Conservation (phyloP, 2,797 vertebrate genomes). For the Microhierax caerulescens region DNA sequence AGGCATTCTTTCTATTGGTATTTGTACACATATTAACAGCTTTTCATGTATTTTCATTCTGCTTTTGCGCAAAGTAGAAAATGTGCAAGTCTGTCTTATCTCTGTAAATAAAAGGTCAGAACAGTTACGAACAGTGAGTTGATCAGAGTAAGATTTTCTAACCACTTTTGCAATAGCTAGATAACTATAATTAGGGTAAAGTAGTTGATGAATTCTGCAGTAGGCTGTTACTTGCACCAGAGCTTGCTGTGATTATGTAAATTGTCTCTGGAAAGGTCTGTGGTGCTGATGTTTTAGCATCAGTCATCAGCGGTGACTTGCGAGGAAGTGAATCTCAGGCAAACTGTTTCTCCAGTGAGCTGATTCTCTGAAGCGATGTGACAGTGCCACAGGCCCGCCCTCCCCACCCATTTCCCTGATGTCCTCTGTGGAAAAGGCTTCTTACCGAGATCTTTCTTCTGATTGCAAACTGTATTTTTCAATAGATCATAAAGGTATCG, state of each 20-base stretch:
- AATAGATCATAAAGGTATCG: neutral
- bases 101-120: neutral
- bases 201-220: neutral
- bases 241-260: neutral
- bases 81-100: neutral
- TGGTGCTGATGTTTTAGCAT: neutral
- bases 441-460: neutral
- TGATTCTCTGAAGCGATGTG: neutral
- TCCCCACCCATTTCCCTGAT: neutral
- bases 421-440: neutral
- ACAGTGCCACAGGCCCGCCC: neutral
- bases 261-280: neutral
- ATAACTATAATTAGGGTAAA: neutral
- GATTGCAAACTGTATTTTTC: neutral
- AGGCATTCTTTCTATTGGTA: neutral
- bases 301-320: neutral
- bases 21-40: neutral
- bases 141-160: neutral
- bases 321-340: neutral
- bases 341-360: neutral
- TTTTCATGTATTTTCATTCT: neutral
- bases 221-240: neutral
- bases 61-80: neutral
- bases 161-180: neutral
- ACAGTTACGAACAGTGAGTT: neutral